Conservation (phyloP, 2,797 vertebrate genomes). For the Gallinago nigripennis region DNA sequence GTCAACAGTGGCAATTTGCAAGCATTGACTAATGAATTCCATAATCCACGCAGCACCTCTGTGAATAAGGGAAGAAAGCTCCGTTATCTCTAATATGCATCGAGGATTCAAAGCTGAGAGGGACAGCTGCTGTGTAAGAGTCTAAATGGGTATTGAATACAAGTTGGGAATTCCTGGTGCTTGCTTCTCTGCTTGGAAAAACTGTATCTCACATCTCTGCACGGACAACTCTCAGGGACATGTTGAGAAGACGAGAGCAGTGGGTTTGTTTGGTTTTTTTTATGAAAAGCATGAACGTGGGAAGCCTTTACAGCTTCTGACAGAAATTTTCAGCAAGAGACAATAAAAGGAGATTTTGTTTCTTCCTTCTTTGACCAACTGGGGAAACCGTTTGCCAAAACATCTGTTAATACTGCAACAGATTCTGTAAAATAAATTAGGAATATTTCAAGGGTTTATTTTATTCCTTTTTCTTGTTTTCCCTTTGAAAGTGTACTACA, state of each 20-base stretch:
- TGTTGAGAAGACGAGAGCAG: neutral
- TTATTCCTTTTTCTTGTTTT: neutral
- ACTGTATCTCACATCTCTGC: neutral
- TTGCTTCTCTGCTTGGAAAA: conserved; percentile 10
- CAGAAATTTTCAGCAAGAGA: neutral
- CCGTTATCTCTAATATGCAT: conserved; percentile 34
- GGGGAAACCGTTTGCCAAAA: neutral
- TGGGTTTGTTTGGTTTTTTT: neutral
- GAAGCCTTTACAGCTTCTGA: neutral
- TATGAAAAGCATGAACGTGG: neutral
- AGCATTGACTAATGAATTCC: conserved; percentile 62
- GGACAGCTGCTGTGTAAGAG: conserved; percentile 15
- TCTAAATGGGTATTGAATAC: neutral
- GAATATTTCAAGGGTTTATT: neutral
- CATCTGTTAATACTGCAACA: neutral
- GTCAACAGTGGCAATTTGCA: conserved; percentile 58
- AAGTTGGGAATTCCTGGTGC: conserved; percentile 37
- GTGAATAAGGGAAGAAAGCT: conserved; percentile 48
- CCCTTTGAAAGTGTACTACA: neutral
- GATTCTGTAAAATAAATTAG: neutral
- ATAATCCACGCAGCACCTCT: conserved; percentile 48
- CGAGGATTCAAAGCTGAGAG: conserved; percentile 9
- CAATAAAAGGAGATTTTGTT: neutral
- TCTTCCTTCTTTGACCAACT: neutral
- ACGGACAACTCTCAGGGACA: neutral